A percentile compares a stretch with the other conserved stretches of the same genome.
phyloP scores from a whole-genome alignment of 2,113 vertebrate species.

The Dasypus novemcinctus region DNA sequence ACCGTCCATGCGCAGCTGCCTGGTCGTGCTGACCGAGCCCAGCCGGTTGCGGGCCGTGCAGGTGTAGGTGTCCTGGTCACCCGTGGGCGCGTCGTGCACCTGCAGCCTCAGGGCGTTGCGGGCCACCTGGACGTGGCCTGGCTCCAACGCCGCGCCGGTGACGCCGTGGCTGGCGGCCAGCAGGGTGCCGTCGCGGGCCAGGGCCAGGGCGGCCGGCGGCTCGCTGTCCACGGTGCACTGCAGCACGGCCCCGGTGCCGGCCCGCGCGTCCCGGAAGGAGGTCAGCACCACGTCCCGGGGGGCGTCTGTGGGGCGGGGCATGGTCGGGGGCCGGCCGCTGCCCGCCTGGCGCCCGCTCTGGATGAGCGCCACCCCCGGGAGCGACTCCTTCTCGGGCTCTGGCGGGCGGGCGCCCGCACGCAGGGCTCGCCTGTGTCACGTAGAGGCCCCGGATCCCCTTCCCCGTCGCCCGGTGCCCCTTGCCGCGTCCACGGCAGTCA shows the following conservation, averaged over 20 bases:
- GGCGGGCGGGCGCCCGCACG: background rate
- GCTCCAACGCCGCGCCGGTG: accelerated
- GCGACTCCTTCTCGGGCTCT: background rate
- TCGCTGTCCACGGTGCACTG: constrained; percentile 81
- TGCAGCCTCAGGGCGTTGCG: constrained; percentile 77
- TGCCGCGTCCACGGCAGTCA: background rate
- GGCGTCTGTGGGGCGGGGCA: constrained; percentile 70
- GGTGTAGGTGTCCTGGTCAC: constrained; percentile 60
- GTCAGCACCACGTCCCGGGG: constrained; percentile 73
- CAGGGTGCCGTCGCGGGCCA: constrained; percentile 10
- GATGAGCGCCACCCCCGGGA: background rate
- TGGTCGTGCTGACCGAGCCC: constrained; percentile 40
- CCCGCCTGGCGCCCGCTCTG: background rate
- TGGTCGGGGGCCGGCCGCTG: background rate
- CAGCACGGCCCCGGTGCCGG: constrained; percentile 32
- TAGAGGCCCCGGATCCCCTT: background rate
- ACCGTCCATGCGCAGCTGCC: constrained; percentile 68
- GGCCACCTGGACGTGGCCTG: constrained; percentile 10
- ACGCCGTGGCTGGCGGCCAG: constrained; percentile 32
- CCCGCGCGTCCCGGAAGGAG: constrained; percentile 73
- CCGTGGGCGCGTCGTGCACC: background rate
- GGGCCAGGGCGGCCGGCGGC: constrained; percentile 70
- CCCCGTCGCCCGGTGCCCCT: background rate
- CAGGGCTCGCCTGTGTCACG: background rate
- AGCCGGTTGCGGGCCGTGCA: constrained; percentile 80